Percentiles rank a stretch among this genome's conserved stretches.
Evolutionary conservation across 1,140 invertebrate genomes (phyloP).

Genomic region (Luehdorfia chinensis): DNA sequence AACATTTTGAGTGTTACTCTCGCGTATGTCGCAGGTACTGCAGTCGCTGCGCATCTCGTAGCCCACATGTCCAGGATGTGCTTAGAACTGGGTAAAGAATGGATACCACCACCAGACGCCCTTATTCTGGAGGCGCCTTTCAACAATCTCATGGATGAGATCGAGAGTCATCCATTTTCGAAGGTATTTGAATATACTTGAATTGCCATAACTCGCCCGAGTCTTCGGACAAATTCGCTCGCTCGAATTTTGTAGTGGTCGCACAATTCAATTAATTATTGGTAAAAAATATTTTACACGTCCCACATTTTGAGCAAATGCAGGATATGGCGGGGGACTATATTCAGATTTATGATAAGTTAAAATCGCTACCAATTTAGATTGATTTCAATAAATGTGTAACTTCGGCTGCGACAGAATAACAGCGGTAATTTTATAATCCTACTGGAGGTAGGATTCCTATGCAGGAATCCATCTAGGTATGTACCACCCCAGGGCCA

Average conservation of each 20-base stretch:
- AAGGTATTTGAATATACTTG: constrained; percentile 29
- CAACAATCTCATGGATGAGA: constrained; percentile 52
- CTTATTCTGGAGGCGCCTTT: constrained; percentile 51
- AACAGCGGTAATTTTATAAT: background rate
- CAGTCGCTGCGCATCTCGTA: constrained; percentile 43
- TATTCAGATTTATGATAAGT: background rate
- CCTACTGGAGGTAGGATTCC: too few relatives aligned
- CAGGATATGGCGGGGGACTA: too few relatives aligned
- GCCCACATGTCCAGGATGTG: constrained; percentile 34
- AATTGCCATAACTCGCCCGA: too few relatives aligned
- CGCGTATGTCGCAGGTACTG: constrained; percentile 43
- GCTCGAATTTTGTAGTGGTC: too few relatives aligned
- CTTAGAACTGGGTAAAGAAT: constrained; percentile 4
- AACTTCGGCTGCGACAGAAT: background rate
- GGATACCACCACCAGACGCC: constrained; percentile 35
- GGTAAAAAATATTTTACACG: too few relatives aligned
- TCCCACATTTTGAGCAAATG: too few relatives aligned
- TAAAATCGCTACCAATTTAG: background rate
- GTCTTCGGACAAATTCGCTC: too few relatives aligned
- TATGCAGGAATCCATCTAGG: too few relatives aligned
- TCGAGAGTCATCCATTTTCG: constrained; percentile 51
- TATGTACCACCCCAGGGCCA: too few relatives aligned
- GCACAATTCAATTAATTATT: too few relatives aligned
- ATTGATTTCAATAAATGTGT: too few relatives aligned
- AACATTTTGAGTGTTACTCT: too few relatives aligned